Base-by-base conservation (phyloP, 2,888 invertebrate species). In the Macrosoma leucophasiata region DNA sequence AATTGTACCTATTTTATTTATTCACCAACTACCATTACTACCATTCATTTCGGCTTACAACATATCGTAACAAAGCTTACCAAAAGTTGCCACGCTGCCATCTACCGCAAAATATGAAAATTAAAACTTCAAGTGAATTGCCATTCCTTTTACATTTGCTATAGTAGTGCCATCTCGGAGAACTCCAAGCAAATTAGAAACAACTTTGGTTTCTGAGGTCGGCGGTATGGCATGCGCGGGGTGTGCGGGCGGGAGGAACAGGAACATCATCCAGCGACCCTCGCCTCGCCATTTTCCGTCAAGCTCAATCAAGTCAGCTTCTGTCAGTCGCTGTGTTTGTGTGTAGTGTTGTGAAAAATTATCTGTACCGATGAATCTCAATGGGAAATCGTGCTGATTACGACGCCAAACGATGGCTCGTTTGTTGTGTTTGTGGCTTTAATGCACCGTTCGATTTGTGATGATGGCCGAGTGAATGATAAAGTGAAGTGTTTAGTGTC, bases 281-380 rank as follows among this genome's bases (percentile, higher is more conserved):
- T 43, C 41, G 46, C 45, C 45, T 50, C 64, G 65, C 66, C 65
- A 72, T 82, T 82, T 82, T 77, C 75, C 74, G 78, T 78, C 76
- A 78, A 75, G 69, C 78, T 61, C 75, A 70, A 77, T 77, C 79
- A 77, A 81, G 82, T 76, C 69, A 72, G 76, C 73, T 78, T 74
- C 82, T 82, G 84, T 79, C 82, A 84, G 75, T 77, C 76, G 82
- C 59, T 70, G 79, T 84, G 84, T 84, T 84, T 82, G 81, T 84
- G 81, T 79, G 72, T 71, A 68, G 79, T 81, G 77, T 78, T 76
- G 76, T 81, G 82, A 78, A 79, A 79, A 82, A 81, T 77, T 81
- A 70, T 71, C 62, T 58, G 81, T 82, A 78, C 70, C 63, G 69
- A 82, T 81, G 81, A 77, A 75, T 81, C 68, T 82, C 74, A 79